phyloP scores from a whole-genome alignment of 2,888 invertebrate species.

The Rhodophaea formosa region DNA sequence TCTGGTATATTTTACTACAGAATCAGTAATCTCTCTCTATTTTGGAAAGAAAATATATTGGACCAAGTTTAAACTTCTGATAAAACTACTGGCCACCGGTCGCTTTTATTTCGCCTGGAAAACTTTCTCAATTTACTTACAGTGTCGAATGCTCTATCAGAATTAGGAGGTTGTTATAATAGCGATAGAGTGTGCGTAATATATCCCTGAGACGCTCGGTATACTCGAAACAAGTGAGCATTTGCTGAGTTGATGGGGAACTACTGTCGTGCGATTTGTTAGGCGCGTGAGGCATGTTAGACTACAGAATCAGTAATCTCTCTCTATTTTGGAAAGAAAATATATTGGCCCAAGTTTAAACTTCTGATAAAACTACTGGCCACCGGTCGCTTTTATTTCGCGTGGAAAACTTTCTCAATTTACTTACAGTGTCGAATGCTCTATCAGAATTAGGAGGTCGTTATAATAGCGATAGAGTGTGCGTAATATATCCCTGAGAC shows the following conservation, averaged over 20 bases:
- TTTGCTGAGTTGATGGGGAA: background rate
- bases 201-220: background rate
- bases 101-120: too few relatives aligned
- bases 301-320: too few relatives aligned
- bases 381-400: too few relatives aligned
- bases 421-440: background rate
- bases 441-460: background rate
- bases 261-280: background rate
- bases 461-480: background rate
- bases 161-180: background rate
- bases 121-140: background rate
- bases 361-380: too few relatives aligned
- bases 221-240: background rate
- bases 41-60: too few relatives aligned
- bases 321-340: too few relatives aligned
- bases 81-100: too few relatives aligned
- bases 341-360: too few relatives aligned
- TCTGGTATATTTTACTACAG: too few relatives aligned
- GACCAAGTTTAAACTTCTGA: too few relatives aligned
- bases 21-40: too few relatives aligned
- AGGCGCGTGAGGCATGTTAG: too few relatives aligned
- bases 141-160: background rate
- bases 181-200: background rate
- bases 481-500: constrained; percentile 1
- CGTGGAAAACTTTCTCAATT: background rate